Conservation (phyloP, 2,797 vertebrate species). For the Nyctalus aviator region DNA sequence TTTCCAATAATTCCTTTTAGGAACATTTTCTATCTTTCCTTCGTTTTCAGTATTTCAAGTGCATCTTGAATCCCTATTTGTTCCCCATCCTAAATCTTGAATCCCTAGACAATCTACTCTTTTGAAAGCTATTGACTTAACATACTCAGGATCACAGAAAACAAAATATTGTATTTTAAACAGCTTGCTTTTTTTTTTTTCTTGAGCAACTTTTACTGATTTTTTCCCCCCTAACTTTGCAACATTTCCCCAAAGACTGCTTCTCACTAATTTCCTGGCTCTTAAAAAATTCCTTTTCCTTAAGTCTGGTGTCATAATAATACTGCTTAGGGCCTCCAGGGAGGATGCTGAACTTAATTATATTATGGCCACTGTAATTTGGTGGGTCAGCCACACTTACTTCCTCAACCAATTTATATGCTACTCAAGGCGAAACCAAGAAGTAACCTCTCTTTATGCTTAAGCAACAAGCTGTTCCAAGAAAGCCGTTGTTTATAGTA, state of each 20-base stretch:
- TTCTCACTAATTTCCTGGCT: constrained; percentile 84
- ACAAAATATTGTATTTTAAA: constrained; percentile 28
- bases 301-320: constrained; percentile 86
- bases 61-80: background rate
- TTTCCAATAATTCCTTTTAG: background rate
- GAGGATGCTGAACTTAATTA: constrained; percentile 87
- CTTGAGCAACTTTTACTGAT: constrained; percentile 75
- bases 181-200: background rate
- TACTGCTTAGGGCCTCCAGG: constrained; percentile 83
- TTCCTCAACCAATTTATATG: constrained; percentile 84
- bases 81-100: background rate
- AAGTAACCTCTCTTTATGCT: constrained; percentile 76
- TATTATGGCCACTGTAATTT: constrained; percentile 87
- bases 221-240: constrained; percentile 82
- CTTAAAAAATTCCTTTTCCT: constrained; percentile 85
- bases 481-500: constrained; percentile 81
- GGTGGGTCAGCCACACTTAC: constrained; percentile 84
- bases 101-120: background rate
- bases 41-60: constrained; percentile 35
- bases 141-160: background rate
- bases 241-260: constrained; percentile 85
- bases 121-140: constrained; percentile 14
- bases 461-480: constrained; percentile 78
- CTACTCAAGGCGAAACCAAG: constrained; percentile 79
- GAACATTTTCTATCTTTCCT: constrained; percentile 14